Evolutionary conservation across 2,797 vertebrate genomes (phyloP).

Genomic region (Neosilurus mollespiculum): DNA sequence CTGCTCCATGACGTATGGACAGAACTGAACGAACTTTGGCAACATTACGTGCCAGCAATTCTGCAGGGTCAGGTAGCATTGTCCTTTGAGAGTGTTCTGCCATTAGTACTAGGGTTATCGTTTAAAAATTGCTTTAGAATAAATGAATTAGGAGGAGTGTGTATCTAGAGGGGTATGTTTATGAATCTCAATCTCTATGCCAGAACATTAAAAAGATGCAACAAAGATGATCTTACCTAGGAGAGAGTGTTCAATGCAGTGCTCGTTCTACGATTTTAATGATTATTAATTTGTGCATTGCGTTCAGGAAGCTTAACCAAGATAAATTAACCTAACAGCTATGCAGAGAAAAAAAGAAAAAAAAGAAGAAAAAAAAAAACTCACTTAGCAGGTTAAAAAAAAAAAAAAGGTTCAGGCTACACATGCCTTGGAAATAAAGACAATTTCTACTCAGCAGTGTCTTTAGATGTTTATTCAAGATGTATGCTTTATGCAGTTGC

Average conservation of each 20-base stretch:
- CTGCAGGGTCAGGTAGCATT: too few species aligned
- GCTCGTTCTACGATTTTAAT: background rate
- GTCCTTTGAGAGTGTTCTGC: too few species aligned
- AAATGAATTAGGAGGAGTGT: background rate
- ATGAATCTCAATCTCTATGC: background rate
- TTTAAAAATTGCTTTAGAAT: background rate
- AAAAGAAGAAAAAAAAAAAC: too few species aligned
- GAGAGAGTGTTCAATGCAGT: background rate
- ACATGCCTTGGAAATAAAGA: background rate
- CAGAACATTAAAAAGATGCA: too few species aligned
- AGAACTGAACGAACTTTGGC: too few species aligned
- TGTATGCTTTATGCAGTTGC: background rate
- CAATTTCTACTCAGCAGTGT: background rate
- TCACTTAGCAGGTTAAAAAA: background rate
- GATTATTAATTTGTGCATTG: background rate
- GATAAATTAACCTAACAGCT: background rate
- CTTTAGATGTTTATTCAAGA: constrained; percentile 30
- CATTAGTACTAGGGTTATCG: too few species aligned
- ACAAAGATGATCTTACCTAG: background rate
- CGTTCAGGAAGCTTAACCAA: background rate
- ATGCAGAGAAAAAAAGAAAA: background rate
- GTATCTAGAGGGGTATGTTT: background rate
- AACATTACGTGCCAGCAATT: too few species aligned
- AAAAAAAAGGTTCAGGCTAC: background rate
- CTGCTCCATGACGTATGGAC: too few species aligned